Conservation (phyloP, 2,797 vertebrate species). For the Meda fulgida region DNA sequence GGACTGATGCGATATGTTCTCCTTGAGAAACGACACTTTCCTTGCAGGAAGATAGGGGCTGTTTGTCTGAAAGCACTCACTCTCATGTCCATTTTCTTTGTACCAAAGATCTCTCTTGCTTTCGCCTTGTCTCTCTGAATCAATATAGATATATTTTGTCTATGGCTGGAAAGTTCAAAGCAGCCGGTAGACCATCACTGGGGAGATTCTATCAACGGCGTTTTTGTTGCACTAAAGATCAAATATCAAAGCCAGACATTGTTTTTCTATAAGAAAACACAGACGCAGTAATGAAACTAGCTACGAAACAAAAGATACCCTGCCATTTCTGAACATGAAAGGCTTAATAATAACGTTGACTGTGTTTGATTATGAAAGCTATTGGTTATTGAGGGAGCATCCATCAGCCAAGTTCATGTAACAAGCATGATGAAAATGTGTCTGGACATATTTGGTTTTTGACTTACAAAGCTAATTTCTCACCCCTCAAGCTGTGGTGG, state of each 20-base stretch:
- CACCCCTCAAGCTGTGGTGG: slow-evolving; percentile 33
- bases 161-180: slow-evolving; percentile 58
- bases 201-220: slow-evolving; percentile 34
- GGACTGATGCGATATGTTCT: slow-evolving; percentile 32
- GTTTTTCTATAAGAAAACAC: slow-evolving; percentile 27
- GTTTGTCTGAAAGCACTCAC: slow-evolving; percentile 25
- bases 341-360: not conserved
- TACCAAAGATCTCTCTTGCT: slow-evolving; percentile 8
- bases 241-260: slow-evolving; percentile 50
- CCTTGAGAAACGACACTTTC: slow-evolving; percentile 29
- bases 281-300: not conserved
- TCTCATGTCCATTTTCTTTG: slow-evolving; percentile 15
- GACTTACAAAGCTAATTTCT: slow-evolving; percentile 28
- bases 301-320: not conserved
- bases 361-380: not conserved
- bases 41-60: slow-evolving; percentile 38
- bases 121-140: slow-evolving; percentile 3
- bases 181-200: slow-evolving; percentile 26
- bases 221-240: not conserved
- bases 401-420: not conserved
- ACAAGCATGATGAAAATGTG: not conserved
- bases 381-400: slow-evolving; percentile 3
- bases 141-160: slow-evolving; percentile 56
- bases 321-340: slow-evolving; percentile 27
- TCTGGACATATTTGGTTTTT: slow-evolving; percentile 10